Percentiles rank a stretch among this genome's conserved stretches.
Evolutionary conservation across 92 coral and sea anemone genomes (phyloP).

Genomic region (Scolanthus callimorphus): DNA sequence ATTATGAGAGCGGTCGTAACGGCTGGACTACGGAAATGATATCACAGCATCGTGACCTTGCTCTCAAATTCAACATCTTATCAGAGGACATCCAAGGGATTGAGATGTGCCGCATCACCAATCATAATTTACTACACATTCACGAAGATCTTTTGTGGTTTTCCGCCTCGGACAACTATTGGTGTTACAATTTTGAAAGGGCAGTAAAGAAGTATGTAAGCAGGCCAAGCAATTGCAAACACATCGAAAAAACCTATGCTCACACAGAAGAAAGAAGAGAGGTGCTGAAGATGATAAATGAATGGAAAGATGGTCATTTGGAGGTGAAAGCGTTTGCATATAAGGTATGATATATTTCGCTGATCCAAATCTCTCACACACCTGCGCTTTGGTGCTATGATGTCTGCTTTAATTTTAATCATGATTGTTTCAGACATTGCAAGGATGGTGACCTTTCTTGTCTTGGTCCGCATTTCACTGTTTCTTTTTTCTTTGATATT

Average conservation of each 20-base stretch:
- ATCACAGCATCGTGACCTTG: background rate
- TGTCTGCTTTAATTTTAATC: no score
- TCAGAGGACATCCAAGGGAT: slow-evolving; percentile 12
- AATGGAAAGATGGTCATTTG: no score
- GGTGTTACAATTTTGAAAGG: slow-evolving; percentile 18
- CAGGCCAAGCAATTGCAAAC: slow-evolving; percentile 24
- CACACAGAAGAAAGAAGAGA: slow-evolving; percentile 13
- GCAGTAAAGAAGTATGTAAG: slow-evolving; percentile 11
- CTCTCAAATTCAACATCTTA: slow-evolving; percentile 15
- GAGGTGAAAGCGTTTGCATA: no score
- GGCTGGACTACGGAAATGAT: slow-evolving; percentile 8
- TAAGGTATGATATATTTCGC: no score
- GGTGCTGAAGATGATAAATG: no score
- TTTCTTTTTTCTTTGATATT: no score
- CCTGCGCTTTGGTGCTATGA: no score
- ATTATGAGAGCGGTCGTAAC: slow-evolving; percentile 2
- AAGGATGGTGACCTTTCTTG: no score
- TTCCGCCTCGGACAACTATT: slow-evolving; percentile 10
- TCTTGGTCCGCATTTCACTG: no score
- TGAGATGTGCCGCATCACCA: slow-evolving; percentile 10
- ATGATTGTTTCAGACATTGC: no score
- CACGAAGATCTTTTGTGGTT: slow-evolving; percentile 7
- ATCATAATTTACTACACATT: slow-evolving; percentile 20
- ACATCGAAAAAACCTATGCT: slow-evolving; percentile 14
- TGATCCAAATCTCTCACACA: no score